Base-by-base conservation (phyloP, 2,888 invertebrate species). In the Cerastis rubricosa region DNA sequence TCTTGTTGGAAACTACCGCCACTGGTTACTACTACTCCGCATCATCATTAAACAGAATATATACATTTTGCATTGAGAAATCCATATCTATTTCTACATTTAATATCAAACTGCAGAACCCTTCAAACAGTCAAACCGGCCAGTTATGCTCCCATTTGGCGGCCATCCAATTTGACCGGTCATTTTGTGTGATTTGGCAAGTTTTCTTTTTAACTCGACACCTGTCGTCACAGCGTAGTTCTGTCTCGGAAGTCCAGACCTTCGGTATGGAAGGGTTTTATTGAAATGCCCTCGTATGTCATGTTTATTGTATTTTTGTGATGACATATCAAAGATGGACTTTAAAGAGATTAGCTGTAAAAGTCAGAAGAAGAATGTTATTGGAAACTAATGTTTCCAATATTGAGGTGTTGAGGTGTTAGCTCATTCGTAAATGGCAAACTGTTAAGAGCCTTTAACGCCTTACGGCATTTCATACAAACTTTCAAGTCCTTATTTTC, bases 171-270 rank as follows among this genome's bases (percentile, higher is more conserved):
- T 95, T 93, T 91, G 93, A 91, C 87, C 87, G 91, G 92, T 93
- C 89, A 90, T 93, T 93, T 92, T 88, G 84, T 91, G 92, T 92
- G 88, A 93, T 95, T 96, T 96, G 96, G 95, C 96, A 95, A 92
- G 89, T 90, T 91, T 91, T 92, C 90, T 90, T 87, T 89, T 87
- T 86, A 89, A 83, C 86, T 85, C 85, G 91, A 91, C 95, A 96
- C 95, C 96, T 96, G 95, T 94, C 94, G 91, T 91, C 91, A 89
- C 89, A 64, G 90, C 4, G 54, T 19, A 87, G 89, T 90, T 90
- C 90, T 85, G 91, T 91, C 89, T 91, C 86, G 83, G 86, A 90
- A 92, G 92, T 92, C 91, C 91, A 90, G 89, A 85, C 88, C 84
- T 82, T 85, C 78, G 71, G 57, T 64, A 57, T 59, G 17, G 17